phyloP scores from a whole-genome alignment of 2,797 vertebrate species.

The Ctenopoma kingsleyae region DNA sequence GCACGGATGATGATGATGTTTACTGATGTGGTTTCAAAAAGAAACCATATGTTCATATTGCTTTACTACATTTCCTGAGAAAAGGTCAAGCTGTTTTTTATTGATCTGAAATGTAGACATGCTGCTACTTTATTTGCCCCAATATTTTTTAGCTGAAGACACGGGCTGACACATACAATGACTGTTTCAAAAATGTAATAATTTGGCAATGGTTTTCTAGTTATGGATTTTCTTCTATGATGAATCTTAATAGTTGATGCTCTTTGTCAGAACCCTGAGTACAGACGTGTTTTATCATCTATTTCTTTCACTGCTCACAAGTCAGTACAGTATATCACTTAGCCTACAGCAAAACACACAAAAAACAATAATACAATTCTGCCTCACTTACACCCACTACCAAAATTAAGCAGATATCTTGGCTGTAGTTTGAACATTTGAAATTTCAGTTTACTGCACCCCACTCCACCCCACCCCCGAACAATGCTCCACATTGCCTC shows the following conservation, averaged over 20 bases:
- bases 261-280: not conserved
- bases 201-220: not conserved
- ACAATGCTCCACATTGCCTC: conserved; percentile 69
- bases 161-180: not conserved
- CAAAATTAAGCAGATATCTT: conserved; percentile 2
- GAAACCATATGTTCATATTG: conserved; percentile 5
- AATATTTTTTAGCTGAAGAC: not conserved
- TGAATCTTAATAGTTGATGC: conserved; percentile 1
- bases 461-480: conserved; percentile 17
- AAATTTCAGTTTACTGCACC: conserved; percentile 39
- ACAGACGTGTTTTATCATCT: conserved; percentile 9
- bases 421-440: conserved; percentile 35
- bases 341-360: conserved; percentile 10
- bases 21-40: conserved; percentile 7
- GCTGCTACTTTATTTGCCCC: not conserved
- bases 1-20: conserved; percentile 47
- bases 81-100: not conserved
- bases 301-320: conserved; percentile 26
- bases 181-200: not conserved
- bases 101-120: not conserved
- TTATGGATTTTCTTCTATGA: conserved; percentile 1
- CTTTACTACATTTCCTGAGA: not conserved
- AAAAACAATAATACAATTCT: conserved; percentile 3
- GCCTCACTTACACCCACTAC: conserved; percentile 19
- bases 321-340: conserved; percentile 5